These are phyloP conservation scores for Cloeon dipterum DNA, from an alignment of 2,888 invertebrate species.

Conservation along the genomic window DNA sequence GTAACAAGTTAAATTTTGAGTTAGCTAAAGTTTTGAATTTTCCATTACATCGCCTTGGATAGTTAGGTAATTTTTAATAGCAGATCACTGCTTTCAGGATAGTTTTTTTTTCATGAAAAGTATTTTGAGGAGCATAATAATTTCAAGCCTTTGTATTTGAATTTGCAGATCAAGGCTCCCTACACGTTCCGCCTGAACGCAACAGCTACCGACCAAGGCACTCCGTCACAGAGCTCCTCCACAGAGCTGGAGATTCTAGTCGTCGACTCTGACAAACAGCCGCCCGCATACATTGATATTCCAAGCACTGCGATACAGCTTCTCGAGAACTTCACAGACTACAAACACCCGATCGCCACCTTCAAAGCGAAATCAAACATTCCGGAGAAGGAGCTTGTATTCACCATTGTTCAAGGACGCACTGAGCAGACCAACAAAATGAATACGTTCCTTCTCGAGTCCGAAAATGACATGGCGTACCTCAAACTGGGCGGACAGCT, in stretches of 20 bases:
- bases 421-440: constrained; percentile 69
- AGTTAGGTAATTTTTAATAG: too few species aligned
- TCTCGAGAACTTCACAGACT: constrained; percentile 51
- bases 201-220: constrained; percentile 55
- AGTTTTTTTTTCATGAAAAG: too few species aligned
- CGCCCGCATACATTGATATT: constrained; percentile 43
- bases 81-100: too few species aligned
- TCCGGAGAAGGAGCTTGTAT: constrained; percentile 47
- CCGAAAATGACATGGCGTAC: constrained; percentile 42
- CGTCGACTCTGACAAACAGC: constrained; percentile 69
- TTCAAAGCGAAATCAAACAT: constrained; percentile 57
- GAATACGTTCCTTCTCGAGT: constrained; percentile 33
- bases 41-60: too few species aligned
- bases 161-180: constrained; percentile 30
- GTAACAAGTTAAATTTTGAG: too few species aligned
- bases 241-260: constrained; percentile 66
- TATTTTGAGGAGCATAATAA: too few species aligned
- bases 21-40: too few species aligned
- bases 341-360: constrained; percentile 40
- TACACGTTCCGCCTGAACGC: constrained; percentile 46
- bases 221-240: constrained; percentile 33
- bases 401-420: constrained; percentile 57
- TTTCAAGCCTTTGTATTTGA: background rate
- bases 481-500: constrained; percentile 53
- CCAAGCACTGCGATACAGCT: constrained; percentile 34